Base-by-base conservation (phyloP, 2,113 vertebrate genomes). In the Odontophorus gujanensis region DNA sequence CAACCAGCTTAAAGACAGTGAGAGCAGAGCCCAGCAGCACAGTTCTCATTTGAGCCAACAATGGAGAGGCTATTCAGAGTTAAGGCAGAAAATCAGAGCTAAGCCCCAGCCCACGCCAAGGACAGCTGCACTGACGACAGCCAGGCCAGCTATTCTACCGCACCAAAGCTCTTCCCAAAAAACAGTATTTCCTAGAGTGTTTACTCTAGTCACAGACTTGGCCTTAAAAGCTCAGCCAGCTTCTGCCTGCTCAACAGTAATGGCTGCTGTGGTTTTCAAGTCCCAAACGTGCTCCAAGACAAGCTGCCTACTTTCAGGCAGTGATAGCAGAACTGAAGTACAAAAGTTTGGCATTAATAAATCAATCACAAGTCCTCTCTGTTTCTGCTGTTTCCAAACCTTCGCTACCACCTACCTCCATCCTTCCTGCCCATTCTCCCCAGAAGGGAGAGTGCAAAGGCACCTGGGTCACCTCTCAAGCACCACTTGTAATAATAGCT, bases 71-170 rank as follows among this genome's bases (percentile, higher is more conserved):
- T 93, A 90, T 85, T 95, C 91, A 92, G 87, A 91, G 91, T 72
- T 59, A 47, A 73, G 38, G 91, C 81, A 89, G 78, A 96, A 93
- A 96, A 96, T 89, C 81, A 80, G 89, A 87, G 59, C 89, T 94
- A 73, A 86, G 79, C 58, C 36, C 74, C 90, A 85, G 74, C 81
- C 94, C 89, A 89, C 0, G 11, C 91, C 85, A 95, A 87, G 87
- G 87, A 87, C 89, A 96, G 95, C 89, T 92, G 96, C 47, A 75
- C 3, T 95, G 93, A 8, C 95, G 93, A 95, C 95, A 95, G 87
- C 89, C 85, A 87, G 65, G 25, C 84, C 87, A 47, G 34, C 72
- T 92, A 80, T 79, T 59, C 79, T 63, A 62, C 71, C 50, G 67
- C 2, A 7, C 79, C 87, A 96, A 92, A 89, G 55, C 63, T 71